phyloP scores from a whole-genome alignment of 2,797 vertebrate species.

The Siniperca undulata region DNA sequence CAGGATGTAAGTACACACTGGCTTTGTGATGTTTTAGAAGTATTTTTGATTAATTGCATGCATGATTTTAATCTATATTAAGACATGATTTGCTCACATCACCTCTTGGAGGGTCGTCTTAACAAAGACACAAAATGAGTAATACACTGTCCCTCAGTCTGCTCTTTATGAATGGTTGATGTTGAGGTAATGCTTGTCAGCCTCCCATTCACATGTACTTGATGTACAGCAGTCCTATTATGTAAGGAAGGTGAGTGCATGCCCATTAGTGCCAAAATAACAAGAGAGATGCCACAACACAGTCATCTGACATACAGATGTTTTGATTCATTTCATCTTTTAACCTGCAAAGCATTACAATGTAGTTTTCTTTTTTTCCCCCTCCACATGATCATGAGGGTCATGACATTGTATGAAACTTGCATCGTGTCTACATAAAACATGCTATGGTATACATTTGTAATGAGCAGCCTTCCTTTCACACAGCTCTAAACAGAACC shows the following conservation, averaged over 20 bases:
- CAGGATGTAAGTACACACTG: slow-evolving; percentile 87
- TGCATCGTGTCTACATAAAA: neutral
- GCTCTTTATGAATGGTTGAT: slow-evolving; percentile 63
- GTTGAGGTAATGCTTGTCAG: slow-evolving; percentile 8
- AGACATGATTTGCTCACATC: neutral
- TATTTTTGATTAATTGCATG: neutral
- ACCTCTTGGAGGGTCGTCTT: neutral
- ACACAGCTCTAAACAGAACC: slow-evolving; percentile 7
- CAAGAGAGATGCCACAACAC: slow-evolving; percentile 10
- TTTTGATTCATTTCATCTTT: neutral
- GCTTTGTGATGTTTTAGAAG: neutral
- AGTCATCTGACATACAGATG: neutral
- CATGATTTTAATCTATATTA: neutral
- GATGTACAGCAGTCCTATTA: slow-evolving; percentile 51
- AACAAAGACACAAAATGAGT: slow-evolving; percentile 1
- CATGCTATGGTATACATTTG: neutral
- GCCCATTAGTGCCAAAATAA: slow-evolving; percentile 46
- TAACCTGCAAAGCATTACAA: neutral
- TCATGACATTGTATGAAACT: slow-evolving; percentile 48
- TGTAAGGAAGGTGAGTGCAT: slow-evolving; percentile 70
- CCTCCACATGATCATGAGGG: neutral
- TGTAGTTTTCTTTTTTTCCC: neutral
- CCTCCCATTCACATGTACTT: slow-evolving; percentile 42
- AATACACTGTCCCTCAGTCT: slow-evolving; percentile 28
- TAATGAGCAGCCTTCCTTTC: neutral